Conservation (phyloP, 2,797 vertebrate genomes). For the Myotis daubentonii region DNA sequence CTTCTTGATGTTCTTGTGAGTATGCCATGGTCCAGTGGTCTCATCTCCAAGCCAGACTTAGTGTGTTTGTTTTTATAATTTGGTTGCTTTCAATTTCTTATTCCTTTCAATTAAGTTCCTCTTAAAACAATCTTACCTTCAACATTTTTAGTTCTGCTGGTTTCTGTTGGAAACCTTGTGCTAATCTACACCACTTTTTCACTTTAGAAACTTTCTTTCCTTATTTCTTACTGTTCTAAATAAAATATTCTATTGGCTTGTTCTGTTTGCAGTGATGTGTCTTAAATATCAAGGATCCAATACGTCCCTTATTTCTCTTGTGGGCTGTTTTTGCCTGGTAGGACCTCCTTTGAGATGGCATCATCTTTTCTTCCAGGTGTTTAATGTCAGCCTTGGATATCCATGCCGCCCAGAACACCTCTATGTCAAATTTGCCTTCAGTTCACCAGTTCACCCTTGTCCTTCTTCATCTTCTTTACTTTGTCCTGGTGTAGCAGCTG, state of each 20-base stretch:
- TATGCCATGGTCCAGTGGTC: not conserved
- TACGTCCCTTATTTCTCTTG: not conserved
- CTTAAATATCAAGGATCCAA: not conserved
- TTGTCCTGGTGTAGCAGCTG: not conserved
- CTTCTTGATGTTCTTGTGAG: not conserved
- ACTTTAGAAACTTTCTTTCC: not conserved
- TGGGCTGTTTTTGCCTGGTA: not conserved
- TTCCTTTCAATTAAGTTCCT: not conserved
- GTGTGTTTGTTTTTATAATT: not conserved
- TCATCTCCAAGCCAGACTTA: not conserved
- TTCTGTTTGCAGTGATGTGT: not conserved
- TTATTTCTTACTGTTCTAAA: not conserved
- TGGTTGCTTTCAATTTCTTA: conserved; percentile 41
- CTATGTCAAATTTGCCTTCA: not conserved
- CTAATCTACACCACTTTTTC: not conserved
- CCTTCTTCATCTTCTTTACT: not conserved
- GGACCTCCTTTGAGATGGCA: not conserved
- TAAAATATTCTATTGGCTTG: not conserved
- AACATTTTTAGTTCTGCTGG: conserved; percentile 1
- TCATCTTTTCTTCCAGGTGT: not conserved
- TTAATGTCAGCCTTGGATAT: not conserved
- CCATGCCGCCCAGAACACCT: not conserved
- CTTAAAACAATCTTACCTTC: not conserved
- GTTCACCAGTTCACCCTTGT: not conserved
- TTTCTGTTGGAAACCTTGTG: not conserved